Evolutionary conservation across 2,888 invertebrate genomes (phyloP).

Genomic region (Chrysolina americana): DNA sequence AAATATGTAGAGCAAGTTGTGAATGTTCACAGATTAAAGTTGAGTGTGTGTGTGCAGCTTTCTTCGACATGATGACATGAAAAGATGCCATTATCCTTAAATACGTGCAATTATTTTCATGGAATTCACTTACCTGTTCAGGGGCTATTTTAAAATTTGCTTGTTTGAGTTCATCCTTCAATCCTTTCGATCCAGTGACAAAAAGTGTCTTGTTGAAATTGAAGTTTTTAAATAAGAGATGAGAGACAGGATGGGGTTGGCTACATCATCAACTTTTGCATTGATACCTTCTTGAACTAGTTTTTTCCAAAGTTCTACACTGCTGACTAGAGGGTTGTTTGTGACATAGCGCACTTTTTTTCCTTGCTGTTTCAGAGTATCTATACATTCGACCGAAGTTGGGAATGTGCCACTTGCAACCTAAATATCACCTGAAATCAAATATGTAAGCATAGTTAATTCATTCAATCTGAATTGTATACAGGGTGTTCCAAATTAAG

Average conservation of each 20-base stretch:
- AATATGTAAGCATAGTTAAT: too few species aligned
- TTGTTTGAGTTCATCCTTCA: constrained; percentile 66
- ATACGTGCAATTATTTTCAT: too few species aligned
- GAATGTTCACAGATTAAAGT: too few species aligned
- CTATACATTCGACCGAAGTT: constrained; percentile 70
- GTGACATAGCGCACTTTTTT: constrained; percentile 66
- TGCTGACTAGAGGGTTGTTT: constrained; percentile 49
- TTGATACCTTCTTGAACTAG: constrained; percentile 50
- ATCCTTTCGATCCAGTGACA: constrained; percentile 68
- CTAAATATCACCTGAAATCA: constrained; percentile 73
- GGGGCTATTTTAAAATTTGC: constrained; percentile 65
- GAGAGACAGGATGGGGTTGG: constrained; percentile 71
- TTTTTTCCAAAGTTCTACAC: constrained; percentile 22
- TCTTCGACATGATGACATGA: too few species aligned
- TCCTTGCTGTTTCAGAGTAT: constrained; percentile 69
- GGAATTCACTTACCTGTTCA: constrained; percentile 39
- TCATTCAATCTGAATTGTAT: too few species aligned
- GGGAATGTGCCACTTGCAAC: constrained; percentile 63
- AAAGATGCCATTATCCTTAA: too few species aligned
- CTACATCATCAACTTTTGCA: constrained; percentile 67
- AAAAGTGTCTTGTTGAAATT: constrained; percentile 72
- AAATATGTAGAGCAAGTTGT: too few species aligned
- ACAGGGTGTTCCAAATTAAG: too few species aligned
- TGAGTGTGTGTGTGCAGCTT: too few species aligned
- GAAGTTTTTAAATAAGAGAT: constrained; percentile 72